These are phyloP conservation scores for Drymonia ruficornis DNA, from an alignment of 2,888 invertebrate genomes.

Conservation along the genomic window DNA sequence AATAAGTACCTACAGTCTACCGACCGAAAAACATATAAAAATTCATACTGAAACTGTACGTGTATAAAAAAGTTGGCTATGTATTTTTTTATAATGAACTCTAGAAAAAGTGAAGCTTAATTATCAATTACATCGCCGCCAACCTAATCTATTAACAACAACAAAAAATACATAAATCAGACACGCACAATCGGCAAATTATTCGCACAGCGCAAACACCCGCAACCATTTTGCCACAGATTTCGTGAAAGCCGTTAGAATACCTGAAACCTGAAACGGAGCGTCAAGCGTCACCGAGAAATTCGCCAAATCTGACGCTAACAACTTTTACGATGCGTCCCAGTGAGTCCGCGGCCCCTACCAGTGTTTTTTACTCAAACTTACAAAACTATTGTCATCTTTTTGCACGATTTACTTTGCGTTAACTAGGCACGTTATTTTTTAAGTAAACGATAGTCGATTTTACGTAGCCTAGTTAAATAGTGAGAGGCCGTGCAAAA, in stretches of 20 bases:
- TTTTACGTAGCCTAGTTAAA: not conserved
- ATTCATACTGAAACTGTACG: no score
- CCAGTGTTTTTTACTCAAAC: constrained; percentile 11
- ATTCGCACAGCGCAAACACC: constrained; percentile 2
- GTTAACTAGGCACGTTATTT: constrained; percentile 14
- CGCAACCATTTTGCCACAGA: constrained; percentile 7
- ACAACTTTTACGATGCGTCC: constrained; percentile 42
- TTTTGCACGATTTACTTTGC: not conserved
- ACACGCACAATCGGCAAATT: constrained; percentile 1
- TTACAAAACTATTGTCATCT: constrained; percentile 6
- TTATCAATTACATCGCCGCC: no score
- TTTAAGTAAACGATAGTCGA: constrained; percentile 4
- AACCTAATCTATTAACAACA: not conserved
- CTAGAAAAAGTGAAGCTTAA: not conserved
- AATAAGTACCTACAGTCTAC: no score
- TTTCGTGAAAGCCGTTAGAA: constrained; percentile 28
- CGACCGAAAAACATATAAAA: no score
- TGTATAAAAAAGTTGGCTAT: no score
- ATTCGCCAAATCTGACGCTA: constrained; percentile 36
- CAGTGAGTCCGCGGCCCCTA: constrained; percentile 32
- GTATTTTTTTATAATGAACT: no score
- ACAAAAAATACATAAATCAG: not conserved
- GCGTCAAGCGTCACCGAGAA: constrained; percentile 25
- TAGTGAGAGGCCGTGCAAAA: not conserved
- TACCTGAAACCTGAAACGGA: constrained; percentile 21